Evolutionary conservation across 2,888 invertebrate genomes (phyloP).

Genomic region (Amphipoea lucens): DNA sequence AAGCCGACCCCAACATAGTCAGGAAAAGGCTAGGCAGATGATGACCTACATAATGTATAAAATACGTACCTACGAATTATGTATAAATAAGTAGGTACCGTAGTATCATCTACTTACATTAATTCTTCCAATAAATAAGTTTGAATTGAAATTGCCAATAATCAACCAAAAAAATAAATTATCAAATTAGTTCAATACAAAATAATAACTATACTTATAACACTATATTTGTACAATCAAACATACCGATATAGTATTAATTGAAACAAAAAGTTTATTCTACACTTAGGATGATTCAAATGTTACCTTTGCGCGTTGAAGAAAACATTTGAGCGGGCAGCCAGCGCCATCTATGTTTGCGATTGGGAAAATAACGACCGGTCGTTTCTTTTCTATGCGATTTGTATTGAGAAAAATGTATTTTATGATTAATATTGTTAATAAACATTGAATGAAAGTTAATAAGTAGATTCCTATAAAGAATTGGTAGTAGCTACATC

Average conservation of each 20-base stretch:
- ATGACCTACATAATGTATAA: too few species aligned
- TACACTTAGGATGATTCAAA: neutral
- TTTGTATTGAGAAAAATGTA: neutral
- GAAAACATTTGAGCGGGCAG: constrained; percentile 17
- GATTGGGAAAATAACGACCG: constrained; percentile 44
- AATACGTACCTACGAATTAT: too few species aligned
- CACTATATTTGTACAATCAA: constrained; percentile 22
- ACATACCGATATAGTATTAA: constrained; percentile 8
- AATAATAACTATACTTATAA: constrained; percentile 39
- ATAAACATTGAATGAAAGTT: neutral
- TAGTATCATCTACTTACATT: neutral
- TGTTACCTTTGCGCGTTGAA: neutral
- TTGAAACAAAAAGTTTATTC: constrained; percentile 39
- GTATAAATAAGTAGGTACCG: neutral
- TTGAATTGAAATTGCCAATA: neutral
- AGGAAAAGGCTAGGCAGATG: too few species aligned
- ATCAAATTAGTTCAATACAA: constrained; percentile 8
- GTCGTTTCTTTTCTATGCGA: neutral
- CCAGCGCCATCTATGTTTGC: constrained; percentile 74
- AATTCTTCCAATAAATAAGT: neutral
- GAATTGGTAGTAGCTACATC: neutral
- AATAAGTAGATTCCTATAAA: neutral
- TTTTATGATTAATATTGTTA: neutral
- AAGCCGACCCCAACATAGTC: too few species aligned
- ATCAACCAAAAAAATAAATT: neutral